Percentiles rank a stretch among this genome's conserved stretches.
These are phyloP conservation scores for Brachyptera risi DNA, from an alignment of 2,888 invertebrate species.

Conservation along the genomic window DNA sequence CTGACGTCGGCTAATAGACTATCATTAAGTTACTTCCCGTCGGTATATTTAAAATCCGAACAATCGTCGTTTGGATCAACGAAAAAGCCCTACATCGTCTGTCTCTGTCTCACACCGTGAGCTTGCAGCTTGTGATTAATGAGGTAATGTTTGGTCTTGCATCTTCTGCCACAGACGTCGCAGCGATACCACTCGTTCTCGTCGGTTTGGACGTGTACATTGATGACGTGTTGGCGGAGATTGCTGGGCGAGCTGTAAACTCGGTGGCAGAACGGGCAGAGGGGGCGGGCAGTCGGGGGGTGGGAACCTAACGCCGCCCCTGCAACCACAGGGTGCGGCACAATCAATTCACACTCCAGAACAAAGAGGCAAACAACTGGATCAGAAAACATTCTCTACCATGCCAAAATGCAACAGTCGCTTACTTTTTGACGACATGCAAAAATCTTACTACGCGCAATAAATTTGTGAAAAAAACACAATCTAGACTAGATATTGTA, in stretches of 20 bases:
- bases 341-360: conserved; percentile 9
- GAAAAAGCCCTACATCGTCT: conserved; percentile 17
- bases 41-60: too few relatives aligned
- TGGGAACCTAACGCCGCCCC: conserved; percentile 31
- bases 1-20: too few relatives aligned
- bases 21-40: too few relatives aligned
- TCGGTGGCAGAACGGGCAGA: conserved; percentile 67
- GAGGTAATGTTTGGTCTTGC: conserved; percentile 37
- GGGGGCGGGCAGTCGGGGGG: conserved; percentile 48
- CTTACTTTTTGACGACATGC: too few relatives aligned
- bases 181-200: conserved; percentile 47
- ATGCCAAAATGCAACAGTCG: too few relatives aligned
- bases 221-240: conserved; percentile 64
- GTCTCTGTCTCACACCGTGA: conserved; percentile 33
- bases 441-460: too few relatives aligned
- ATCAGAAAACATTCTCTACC: too few relatives aligned
- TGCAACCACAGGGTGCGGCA: conserved; percentile 33
- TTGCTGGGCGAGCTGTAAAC: conserved; percentile 66
- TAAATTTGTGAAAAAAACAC: too few relatives aligned
- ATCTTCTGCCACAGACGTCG: conserved; percentile 36
- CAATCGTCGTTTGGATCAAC: not conserved
- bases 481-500: too few relatives aligned
- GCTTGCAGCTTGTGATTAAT: conserved; percentile 37
- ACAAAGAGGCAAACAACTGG: too few relatives aligned
- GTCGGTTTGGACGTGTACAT: conserved; percentile 54